Evolutionary conservation across 2,113 vertebrate species (phyloP).

Genomic region (Rhea americana): DNA sequence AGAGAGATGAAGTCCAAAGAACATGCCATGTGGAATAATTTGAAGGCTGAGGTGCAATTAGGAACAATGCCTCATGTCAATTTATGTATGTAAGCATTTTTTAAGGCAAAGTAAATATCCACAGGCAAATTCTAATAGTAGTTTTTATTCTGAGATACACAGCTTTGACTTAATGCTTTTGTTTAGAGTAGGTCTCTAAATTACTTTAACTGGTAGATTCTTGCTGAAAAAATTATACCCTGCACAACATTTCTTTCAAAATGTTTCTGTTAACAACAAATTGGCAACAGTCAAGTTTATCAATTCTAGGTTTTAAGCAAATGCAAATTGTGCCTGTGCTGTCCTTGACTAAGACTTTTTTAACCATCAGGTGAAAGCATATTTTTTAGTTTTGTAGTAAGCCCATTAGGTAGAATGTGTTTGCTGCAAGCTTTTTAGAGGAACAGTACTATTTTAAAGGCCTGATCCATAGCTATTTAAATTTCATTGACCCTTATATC

Average conservation of each 20-base stretch:
- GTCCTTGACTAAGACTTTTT: background rate
- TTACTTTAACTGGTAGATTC: conserved; percentile 66
- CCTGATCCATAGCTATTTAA: background rate
- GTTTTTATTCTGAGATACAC: background rate
- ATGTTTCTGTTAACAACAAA: background rate
- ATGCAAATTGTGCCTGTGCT: background rate
- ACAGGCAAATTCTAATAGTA: background rate
- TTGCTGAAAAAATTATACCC: conserved; percentile 72
- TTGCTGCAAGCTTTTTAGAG: background rate
- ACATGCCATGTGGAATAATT: background rate
- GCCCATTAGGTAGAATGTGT: background rate
- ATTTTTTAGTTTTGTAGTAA: background rate
- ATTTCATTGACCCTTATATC: background rate
- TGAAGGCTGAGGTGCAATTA: background rate
- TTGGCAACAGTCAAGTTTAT: background rate
- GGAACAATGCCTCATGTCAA: background rate
- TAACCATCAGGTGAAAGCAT: background rate
- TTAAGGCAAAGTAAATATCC: background rate
- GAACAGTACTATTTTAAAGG: background rate
- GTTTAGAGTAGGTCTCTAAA: background rate
- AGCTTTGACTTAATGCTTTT: background rate
- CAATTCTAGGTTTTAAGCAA: background rate
- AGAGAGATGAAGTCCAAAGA: background rate
- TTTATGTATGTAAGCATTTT: background rate
- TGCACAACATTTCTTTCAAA: background rate